A percentile compares a stretch with the other conserved stretches of the same genome.
Conservation (phyloP, 2,113 vertebrate species). For the Genyomyrus donnyi region DNA sequence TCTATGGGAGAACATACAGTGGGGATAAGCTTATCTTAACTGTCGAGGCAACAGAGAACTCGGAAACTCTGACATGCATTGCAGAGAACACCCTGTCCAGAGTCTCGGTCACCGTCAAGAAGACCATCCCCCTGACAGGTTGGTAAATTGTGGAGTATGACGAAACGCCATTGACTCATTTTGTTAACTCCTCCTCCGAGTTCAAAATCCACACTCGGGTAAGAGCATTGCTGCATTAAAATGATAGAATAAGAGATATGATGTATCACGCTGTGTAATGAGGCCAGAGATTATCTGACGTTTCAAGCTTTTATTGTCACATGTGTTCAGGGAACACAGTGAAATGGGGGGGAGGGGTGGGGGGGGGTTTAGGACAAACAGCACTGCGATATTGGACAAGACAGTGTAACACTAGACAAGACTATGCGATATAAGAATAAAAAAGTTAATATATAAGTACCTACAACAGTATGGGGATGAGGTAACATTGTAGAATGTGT, state of each 20-base stretch:
- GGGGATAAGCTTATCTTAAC: slow-evolving; percentile 20
- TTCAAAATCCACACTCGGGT: neutral
- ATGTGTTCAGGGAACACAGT: neutral
- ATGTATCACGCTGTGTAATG: neutral
- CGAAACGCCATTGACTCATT: neutral
- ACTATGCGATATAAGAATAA: neutral
- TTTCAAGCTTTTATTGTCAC: neutral
- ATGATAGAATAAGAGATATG: neutral
- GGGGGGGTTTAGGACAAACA: neutral
- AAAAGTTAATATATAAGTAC: neutral
- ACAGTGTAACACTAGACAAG: neutral
- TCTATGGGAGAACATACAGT: slow-evolving; percentile 22
- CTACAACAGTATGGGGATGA: neutral
- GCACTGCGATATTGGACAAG: neutral
- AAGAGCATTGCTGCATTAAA: neutral
- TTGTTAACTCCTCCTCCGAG: neutral
- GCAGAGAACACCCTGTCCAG: slow-evolving; percentile 15
- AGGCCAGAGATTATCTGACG: neutral
- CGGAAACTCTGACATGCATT: slow-evolving; percentile 25
- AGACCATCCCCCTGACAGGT: slow-evolving; percentile 23
- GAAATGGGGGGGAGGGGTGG: neutral
- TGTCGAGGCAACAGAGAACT: neutral
- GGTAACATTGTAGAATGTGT: neutral
- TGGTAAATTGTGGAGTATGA: slow-evolving; percentile 1
- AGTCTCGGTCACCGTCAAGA: neutral